Percentiles rank a stretch among this genome's conserved stretches.
phyloP scores from a whole-genome alignment of 2,888 invertebrate genomes.

The Epistrophe eligans region DNA sequence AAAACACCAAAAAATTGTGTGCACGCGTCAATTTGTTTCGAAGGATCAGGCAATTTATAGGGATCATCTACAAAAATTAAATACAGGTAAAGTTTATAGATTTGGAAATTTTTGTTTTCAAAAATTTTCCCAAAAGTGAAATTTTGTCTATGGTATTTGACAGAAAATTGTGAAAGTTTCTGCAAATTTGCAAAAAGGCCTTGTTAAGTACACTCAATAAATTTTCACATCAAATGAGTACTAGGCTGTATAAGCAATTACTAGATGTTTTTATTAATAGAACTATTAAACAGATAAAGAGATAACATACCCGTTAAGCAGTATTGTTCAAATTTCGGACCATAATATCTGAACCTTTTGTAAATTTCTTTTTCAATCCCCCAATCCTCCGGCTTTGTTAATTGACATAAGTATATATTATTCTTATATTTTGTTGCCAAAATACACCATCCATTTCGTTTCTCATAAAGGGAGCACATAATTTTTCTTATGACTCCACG shows the following conservation, averaged over 20 bases:
- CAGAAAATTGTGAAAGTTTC: too few species aligned
- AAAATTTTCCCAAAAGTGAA: too few species aligned
- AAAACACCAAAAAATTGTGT: slow-evolving; percentile 88
- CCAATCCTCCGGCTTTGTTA: slow-evolving; percentile 85
- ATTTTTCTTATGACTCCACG: slow-evolving; percentile 88
- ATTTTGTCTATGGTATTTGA: too few species aligned
- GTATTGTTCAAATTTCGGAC: slow-evolving; percentile 91
- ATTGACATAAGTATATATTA: slow-evolving; percentile 88
- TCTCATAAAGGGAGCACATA: slow-evolving; percentile 88
- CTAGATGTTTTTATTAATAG: too few species aligned
- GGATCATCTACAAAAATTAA: slow-evolving; percentile 42
- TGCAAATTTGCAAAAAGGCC: too few species aligned
- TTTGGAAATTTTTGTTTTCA: too few species aligned
- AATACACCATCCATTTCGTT: slow-evolving; percentile 88
- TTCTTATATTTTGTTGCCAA: slow-evolving; percentile 87
- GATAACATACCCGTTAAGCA: slow-evolving; percentile 20
- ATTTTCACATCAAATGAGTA: too few species aligned
- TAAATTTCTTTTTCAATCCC: slow-evolving; percentile 82
- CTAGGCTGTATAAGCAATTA: too few species aligned
- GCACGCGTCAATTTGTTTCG: slow-evolving; percentile 84
- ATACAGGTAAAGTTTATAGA: background rate
- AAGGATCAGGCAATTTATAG: slow-evolving; percentile 80
- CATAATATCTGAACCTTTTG: slow-evolving; percentile 87
- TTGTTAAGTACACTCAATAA: too few species aligned
- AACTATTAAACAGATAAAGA: background rate